Base-by-base conservation (phyloP, 1,140 invertebrate species). In the Penaeus vannamei region DNA sequence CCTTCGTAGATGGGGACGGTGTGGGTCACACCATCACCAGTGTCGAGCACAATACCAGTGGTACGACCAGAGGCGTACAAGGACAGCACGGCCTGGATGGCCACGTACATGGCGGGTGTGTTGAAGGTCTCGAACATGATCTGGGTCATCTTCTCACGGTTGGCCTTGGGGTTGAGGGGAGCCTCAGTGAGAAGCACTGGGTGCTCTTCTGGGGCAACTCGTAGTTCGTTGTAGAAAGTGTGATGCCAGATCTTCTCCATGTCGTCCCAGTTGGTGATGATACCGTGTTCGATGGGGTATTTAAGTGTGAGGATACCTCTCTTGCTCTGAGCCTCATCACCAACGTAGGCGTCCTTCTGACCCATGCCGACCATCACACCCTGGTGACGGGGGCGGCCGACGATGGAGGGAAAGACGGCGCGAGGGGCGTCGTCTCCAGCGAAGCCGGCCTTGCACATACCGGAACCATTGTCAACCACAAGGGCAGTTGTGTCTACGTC, bases 211-310 rank as follows among this genome's bases (percentile, higher is more conserved):
- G 97, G 97, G 87, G 97, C 97, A 90, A 98, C 97, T 94, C 97
- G 95, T 90, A 99, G 95, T 93, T 98, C 97, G 93, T 98, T 98
- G 95, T 98, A 98, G 94, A 98, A 98, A 91, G 97, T 97, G 94
- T 98, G 97, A 94, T 98, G 97, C 97, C 97, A 98, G 94, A 98
- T 97, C 93, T 98, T 98, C 94, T 98, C 97, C 98, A 99, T 98
- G 93, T 98, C 97, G 92, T 98, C 97, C 97, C 97, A 98, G 95
- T 98, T 98, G 93, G 97, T 98, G 93, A 98, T 96, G 93, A 98
- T 98, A 92, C 97, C 97, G 95, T 98, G 97, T 93, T 98, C 97
- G 94, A 98, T 97, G 91, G 97, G 98, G 94, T 98, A 98, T 93
- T 97, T 97, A 91, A 98, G 94, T 90, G 96, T 98, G 91, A 98